Base-by-base conservation (phyloP, 1,140 invertebrate species). In the Aphelinus atriplicis region DNA sequence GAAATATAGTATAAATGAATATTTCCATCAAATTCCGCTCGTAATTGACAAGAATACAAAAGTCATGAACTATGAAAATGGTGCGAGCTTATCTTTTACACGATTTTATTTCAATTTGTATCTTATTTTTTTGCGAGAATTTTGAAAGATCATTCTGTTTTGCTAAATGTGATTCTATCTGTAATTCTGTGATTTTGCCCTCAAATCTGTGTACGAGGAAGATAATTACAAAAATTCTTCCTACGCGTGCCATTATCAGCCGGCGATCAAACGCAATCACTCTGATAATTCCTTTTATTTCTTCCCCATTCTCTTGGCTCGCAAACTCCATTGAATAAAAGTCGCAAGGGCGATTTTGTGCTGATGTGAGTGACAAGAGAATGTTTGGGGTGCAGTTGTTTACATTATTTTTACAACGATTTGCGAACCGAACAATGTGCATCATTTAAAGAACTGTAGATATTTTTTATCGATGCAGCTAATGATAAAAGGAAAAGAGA, bases 381-480 rank as follows among this genome's bases (percentile, higher is more conserved):
- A 66, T 42, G 68, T 47, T 46, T 55, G 61, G 51, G 46, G 55
- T 57, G 53, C 64, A 72, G 47, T 64, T 68, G 51, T 71, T 68
- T 62, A 63, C 63, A 71, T 75, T 67, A 58, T 78, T 71, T 73
- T 78, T 74, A 69, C 70, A 64, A 77, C 69, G 70, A 77, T 71
- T 78, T 71, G 58, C 69, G 45, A 75, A 78, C 65, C 73, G 55
- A 75, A 71, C 68, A 75, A 58, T 66, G 55, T 66, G 73, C 68
- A 53, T 75, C 68, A 71, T 78, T 82, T 78, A 76, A 84, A 86
- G 80, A 87, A 84, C 78, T 88, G 86, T 88, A 87, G 87, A 88
- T 88, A 88, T 88, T 87, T 86, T 88, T 87, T 83, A 88, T 87
- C 82, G 80, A 85, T 84, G 84, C 83, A 73, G 71, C 65, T 73